A percentile compares a stretch with the other conserved stretches of the same genome.
Conservation (phyloP, 2,888 invertebrate species). For the Oscheius sp. region DNA sequence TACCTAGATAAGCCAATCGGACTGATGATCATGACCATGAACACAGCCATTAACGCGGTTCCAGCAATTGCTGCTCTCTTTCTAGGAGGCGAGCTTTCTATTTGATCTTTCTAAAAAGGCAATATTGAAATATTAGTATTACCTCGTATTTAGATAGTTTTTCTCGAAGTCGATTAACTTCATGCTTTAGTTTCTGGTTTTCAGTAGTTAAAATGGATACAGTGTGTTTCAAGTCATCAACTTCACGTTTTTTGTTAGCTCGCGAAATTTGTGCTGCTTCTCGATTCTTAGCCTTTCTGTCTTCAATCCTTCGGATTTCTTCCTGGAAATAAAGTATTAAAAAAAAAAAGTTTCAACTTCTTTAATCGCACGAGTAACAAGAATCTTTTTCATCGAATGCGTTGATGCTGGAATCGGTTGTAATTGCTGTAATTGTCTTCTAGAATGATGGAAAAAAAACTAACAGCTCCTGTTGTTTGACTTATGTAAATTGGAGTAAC, state of each 20-base stretch:
- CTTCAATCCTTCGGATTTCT: slow-evolving; percentile 69
- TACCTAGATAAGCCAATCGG: slow-evolving; percentile 14
- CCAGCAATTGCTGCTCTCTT: slow-evolving; percentile 37
- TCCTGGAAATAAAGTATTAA: not conserved
- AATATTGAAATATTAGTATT: not conserved
- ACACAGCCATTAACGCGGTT: slow-evolving; percentile 39
- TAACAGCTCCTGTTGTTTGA: slow-evolving; percentile 5
- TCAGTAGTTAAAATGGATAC: slow-evolving; percentile 21
- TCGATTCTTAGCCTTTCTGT: slow-evolving; percentile 71
- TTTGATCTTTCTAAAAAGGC: not conserved
- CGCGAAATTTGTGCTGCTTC: slow-evolving; percentile 60
- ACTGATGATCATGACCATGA: slow-evolving; percentile 30
- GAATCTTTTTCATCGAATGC: not conserved
- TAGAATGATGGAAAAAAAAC: not conserved
- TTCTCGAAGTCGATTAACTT: slow-evolving; percentile 36
- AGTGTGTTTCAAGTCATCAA: slow-evolving; percentile 33
- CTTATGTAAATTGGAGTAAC: slow-evolving; percentile 12
- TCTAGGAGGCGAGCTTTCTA: slow-evolving; percentile 4
- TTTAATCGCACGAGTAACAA: not conserved
- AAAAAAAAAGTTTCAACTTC: not conserved
- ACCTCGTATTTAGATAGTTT: slow-evolving; percentile 34
- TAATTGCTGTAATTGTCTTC: not conserved
- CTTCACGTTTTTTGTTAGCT: slow-evolving; percentile 44
- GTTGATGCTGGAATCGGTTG: not conserved
- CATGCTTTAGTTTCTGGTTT: slow-evolving; percentile 30